Base-by-base conservation (phyloP, 2,888 invertebrate genomes). In the Drosophila helvetica region DNA sequence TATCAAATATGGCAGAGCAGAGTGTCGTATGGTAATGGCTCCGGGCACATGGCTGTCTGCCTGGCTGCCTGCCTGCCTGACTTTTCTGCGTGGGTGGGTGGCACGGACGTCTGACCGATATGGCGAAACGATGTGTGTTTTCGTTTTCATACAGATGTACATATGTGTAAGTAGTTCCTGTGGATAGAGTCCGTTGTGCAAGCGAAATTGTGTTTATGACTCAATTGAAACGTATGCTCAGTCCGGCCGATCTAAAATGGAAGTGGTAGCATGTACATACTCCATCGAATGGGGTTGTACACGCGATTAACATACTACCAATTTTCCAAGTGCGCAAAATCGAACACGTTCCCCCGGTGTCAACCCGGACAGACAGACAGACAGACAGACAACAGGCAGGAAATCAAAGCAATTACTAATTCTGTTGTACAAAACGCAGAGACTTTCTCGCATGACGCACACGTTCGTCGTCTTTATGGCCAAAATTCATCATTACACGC, bases 161-260 rank as follows among this genome's bases (percentile, higher is more conserved):
- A 54, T 33, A 51, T 52, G 53, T 65, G 22, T n/a, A 43, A 55
- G 63, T 56, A 59, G 60, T 74, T 62, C 67, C 63, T 74, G 80
- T 69, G 67, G 63, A 62, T 79, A 7, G 27, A 27, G 27, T 27
- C 27, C 27, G 27, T 27, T 27, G 27, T 27, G 27, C 27, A 27
- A 27, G 38, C 38, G n/a, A 38, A 33, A 38, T 38, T 7, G n/a
- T 38, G 38, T 71, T 74, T 65, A 80, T 83, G 89, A 84, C 74
- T 84, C 88, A 88, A 88, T 84, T 60, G 64, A 75, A 86, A 52
- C 48, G 69, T 87, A 72, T 84, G 81, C 74, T 69, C 80, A 64
- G 38, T 59, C 59, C 80, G 62, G 38, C 61, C 57, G 68, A 60
- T 69, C 69, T 67, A 46, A 82, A 61, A 82, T 87, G 83, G 65